Evolutionary conservation across 2,888 invertebrate genomes (phyloP).

Genomic region (Sphinx pinastri): DNA sequence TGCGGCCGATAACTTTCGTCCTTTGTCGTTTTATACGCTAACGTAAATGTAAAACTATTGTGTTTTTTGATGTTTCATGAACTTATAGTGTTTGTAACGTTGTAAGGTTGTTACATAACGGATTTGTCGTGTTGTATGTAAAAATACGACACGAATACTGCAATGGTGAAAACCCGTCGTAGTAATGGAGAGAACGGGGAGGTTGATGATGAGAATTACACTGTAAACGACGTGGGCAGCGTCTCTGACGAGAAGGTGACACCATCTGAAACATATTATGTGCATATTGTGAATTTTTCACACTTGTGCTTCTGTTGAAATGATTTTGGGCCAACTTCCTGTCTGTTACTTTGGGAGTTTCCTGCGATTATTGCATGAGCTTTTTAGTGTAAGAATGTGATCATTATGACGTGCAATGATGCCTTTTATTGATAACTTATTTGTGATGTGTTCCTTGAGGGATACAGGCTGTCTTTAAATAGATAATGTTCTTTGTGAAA

Average conservation of each 20-base stretch:
- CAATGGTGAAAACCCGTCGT: conserved; percentile 84
- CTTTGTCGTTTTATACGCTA: conserved; percentile 68
- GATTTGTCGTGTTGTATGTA: conserved; percentile 61
- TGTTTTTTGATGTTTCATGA: conserved; percentile 51
- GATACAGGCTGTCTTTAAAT: not conserved
- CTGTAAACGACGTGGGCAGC: conserved; percentile 77
- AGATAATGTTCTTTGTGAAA: not conserved
- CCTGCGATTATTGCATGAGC: conserved; percentile 60
- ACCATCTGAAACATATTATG: conserved; percentile 55
- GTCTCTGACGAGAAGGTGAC: conserved; percentile 81
- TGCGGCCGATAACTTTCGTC: conserved; percentile 73
- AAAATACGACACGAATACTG: conserved; percentile 64
- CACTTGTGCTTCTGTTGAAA: conserved; percentile 57
- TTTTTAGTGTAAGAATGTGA: conserved; percentile 40
- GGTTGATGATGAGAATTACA: conserved; percentile 77
- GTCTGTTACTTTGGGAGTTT: conserved; percentile 48
- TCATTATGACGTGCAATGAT: not conserved
- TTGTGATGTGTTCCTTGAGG: not conserved
- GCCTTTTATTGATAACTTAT: not conserved
- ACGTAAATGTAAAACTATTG: conserved; percentile 52
- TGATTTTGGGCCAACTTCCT: conserved; percentile 61
- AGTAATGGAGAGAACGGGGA: conserved; percentile 82
- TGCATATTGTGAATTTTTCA: conserved; percentile 33
- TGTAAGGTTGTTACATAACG: conserved; percentile 62
- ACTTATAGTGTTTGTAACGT: conserved; percentile 57